Evolutionary conservation across 2,797 vertebrate species (phyloP).

Genomic region (Chrysolophus pictus): DNA sequence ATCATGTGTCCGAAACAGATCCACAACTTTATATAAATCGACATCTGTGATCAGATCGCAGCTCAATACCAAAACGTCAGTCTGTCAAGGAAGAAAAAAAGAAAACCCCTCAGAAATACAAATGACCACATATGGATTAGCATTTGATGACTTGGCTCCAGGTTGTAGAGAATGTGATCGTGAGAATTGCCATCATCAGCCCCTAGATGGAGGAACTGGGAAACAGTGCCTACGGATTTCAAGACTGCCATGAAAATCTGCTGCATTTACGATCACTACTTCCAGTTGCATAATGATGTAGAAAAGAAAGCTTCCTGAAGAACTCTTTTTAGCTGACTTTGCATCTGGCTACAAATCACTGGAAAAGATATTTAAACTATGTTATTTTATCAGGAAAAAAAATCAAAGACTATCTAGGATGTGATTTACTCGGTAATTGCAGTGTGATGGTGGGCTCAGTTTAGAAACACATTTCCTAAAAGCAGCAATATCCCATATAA

Average conservation of each 20-base stretch:
- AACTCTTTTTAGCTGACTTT: slow-evolving; percentile 55
- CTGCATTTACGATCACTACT: slow-evolving; percentile 22
- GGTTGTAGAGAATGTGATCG: not conserved
- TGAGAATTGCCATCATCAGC: not conserved
- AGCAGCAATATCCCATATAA: not conserved
- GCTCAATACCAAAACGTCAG: slow-evolving; percentile 93
- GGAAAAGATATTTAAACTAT: slow-evolving; percentile 63
- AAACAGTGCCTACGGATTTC: not conserved
- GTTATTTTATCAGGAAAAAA: slow-evolving; percentile 30
- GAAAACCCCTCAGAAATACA: slow-evolving; percentile 17
- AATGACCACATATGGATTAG: not conserved
- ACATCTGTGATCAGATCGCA: slow-evolving; percentile 97
- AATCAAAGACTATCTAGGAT: slow-evolving; percentile 52
- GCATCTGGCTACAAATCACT: slow-evolving; percentile 60
- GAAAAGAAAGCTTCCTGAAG: slow-evolving; percentile 46
- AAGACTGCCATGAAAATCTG: not conserved
- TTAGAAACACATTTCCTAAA: slow-evolving; percentile 57
- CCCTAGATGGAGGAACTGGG: not conserved
- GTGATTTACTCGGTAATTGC: slow-evolving; percentile 57
- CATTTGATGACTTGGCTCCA: not conserved
- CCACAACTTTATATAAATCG: slow-evolving; percentile 94
- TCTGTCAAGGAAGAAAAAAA: slow-evolving; percentile 79
- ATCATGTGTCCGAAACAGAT: slow-evolving; percentile 94
- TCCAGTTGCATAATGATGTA: slow-evolving; percentile 28
- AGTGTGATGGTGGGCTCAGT: slow-evolving; percentile 47